Base-by-base conservation (phyloP, 2,113 vertebrate genomes). In the Grammomys surdaster region DNA sequence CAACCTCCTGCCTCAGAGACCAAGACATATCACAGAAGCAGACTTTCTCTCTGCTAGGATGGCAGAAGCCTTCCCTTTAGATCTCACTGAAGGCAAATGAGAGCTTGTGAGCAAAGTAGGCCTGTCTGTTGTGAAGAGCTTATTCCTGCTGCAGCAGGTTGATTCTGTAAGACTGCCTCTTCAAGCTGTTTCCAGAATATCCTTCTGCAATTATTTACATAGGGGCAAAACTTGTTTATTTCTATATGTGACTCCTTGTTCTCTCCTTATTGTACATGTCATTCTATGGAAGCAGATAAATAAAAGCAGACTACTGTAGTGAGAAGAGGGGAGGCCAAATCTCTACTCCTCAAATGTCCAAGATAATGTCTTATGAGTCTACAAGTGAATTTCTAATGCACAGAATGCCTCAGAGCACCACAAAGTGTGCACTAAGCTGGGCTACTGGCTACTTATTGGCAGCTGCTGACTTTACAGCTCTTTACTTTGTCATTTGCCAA, bases 131-230 rank as follows among this genome's bases (percentile, higher is more conserved):
- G 77, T 36, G 54, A 12, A 84, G 75, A 31, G 77, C 60, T 36
- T 65, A 33, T 56, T 88, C 85, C 82, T 80, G 65, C 51, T 10
- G 77, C 86, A 93, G 56, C 0, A 1, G 13, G 65, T 33, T 43
- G 72, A 75, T 75, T 72, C 91, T 75, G 2, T 60, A n/a, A 46
- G 67, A 76, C 77, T 96, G 92, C n/a, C 95, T 86, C 91, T 95
- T 90, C 95, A 95, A 93, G 95, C 94, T 96, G 89, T 76, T 94
- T 93, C 72, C 76, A 87, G 63, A 70, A 87, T 70, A 82, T 81
- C 94, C 92, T 93, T 96, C 96, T 96, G 95, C 92, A 89, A 87
- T 46, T 96, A 84, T 94, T 95, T 95, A 91, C 77, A 94, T 46
- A 78, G 93, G 73, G 81, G 19, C 69, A 92, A 87, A 88, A 80